Evolutionary conservation across 2,113 vertebrate species (phyloP), one percentile per base, ranked within the genome.

Genomic region (Semicossyphus pulcher): DNA sequence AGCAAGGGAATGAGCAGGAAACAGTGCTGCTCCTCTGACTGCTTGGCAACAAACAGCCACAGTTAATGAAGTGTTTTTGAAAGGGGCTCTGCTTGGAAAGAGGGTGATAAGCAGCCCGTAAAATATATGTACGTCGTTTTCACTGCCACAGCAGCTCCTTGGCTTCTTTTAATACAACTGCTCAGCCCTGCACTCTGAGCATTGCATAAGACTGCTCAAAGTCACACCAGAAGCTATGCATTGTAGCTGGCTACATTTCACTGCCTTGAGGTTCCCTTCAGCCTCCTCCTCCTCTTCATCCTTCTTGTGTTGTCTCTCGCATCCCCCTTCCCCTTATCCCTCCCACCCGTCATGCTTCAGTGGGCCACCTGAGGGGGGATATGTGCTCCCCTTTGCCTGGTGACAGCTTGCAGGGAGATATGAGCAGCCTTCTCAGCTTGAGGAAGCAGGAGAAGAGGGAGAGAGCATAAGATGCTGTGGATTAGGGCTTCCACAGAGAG

Each of bases 341-440:
- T 71, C 59, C 58, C 49, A 73, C 26, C 26, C 18, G 25, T 80
- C 75, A 82, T 78, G 83, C 84, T 79, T 88, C 72, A 85, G 63
- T 39, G 20, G 70, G 60, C 57, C 76, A 81, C 88, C 66, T 85
- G 62, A 84, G 73, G 85, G 60, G 58, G 67, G 59, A 42, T 72
- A 21, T 57, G 37, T 16, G 31, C 72, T 73, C 45, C 67, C 64
- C 63, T 63, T 58, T 60, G 82, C 78, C 78, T 81, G 76, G 63
- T 77, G 84, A 85, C 88, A 89, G 88, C 81, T 90, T 81, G 81
- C 69, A 73, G 78, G 67, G 77, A 76, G 83, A 86, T 68, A 68
- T 68, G 66, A 54, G 77, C 67, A 48, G 86, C 32, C 58, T 87
- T 80, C 73, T 65, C 62, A 65, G 74, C 78, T 82, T 52, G 77